Conservation (phyloP, 1,140 invertebrate genomes). For the Drosophila repleta region DNA sequence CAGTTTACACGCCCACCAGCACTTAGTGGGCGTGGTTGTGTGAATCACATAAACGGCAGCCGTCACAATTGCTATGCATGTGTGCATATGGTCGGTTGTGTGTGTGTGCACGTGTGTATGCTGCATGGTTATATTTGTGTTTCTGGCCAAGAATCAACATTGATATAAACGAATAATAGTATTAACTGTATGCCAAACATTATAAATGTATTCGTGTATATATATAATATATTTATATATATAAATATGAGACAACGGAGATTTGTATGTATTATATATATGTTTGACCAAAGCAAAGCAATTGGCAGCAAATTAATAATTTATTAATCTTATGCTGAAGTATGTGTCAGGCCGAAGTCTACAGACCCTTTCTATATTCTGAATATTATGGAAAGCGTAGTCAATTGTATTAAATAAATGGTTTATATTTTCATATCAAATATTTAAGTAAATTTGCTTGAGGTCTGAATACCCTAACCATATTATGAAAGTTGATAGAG, state of each 20-base stretch:
- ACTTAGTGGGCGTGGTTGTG: conserved; percentile 46
- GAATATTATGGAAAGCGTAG: no score
- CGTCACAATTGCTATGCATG: conserved; percentile 4
- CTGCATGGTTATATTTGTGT: conserved; percentile 8
- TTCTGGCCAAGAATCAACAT: conserved; percentile 32
- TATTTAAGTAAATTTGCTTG: no score
- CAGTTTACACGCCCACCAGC: neutral
- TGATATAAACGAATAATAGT: conserved; percentile 42
- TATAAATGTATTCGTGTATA: no score
- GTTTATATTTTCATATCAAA: no score
- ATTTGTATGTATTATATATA: neutral
- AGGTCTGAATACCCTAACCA: no score
- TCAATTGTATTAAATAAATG: no score
- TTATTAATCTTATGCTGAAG: no score
- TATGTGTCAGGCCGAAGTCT: no score
- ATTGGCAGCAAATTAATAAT: no score
- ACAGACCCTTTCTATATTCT: no score
- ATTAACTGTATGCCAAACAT: neutral
- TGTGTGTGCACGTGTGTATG: conserved; percentile 17
- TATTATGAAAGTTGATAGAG: no score
- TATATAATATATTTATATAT: neutral
- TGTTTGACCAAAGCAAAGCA: neutral
- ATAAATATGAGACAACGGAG: no score
- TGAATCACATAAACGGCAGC: conserved; percentile 59
- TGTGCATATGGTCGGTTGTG: neutral